Conservation (phyloP, 2,113 vertebrate species). For the Rhinogobius similis region DNA sequence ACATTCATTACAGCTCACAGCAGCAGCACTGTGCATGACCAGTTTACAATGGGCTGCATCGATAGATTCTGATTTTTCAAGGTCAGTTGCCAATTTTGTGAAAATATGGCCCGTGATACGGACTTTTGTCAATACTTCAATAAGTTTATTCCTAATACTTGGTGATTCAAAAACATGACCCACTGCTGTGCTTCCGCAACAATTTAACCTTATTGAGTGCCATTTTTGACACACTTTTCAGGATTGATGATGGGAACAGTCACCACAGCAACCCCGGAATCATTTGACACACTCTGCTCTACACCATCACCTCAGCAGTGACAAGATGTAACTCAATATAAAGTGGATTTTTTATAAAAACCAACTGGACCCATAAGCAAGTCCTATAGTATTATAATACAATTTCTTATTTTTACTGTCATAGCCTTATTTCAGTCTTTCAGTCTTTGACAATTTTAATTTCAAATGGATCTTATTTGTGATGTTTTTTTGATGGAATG, state of each 20-base stretch:
- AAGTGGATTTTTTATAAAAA: not conserved
- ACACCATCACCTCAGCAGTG: constrained; percentile 6
- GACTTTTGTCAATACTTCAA: no score
- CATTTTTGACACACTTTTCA: constrained; percentile 33
- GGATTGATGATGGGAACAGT: constrained; percentile 43
- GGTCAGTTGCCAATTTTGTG: no score
- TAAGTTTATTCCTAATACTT: not conserved
- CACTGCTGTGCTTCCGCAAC: constrained; percentile 7
- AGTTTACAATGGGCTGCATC: not conserved
- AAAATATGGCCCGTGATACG: no score
- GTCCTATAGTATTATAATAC: no score
- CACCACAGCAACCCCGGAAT: constrained; percentile 64
- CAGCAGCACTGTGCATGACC: not conserved
- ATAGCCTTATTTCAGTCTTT: not conserved
- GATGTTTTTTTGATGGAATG: no score
- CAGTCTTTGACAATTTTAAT: not conserved
- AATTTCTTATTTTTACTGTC: not conserved
- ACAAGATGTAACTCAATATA: not conserved
- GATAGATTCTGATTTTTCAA: not conserved
- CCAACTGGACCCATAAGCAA: not conserved
- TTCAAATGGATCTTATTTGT: not conserved
- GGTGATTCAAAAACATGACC: not conserved
- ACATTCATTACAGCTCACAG: not conserved
- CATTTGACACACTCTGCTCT: constrained; percentile 51
- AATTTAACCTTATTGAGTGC: constrained; percentile 1